A percentile compares a stretch with the other conserved stretches of the same genome.
These are phyloP conservation scores for Helicoverpa assulta DNA, from an alignment of 2,888 invertebrate genomes.

Conservation along the genomic window DNA sequence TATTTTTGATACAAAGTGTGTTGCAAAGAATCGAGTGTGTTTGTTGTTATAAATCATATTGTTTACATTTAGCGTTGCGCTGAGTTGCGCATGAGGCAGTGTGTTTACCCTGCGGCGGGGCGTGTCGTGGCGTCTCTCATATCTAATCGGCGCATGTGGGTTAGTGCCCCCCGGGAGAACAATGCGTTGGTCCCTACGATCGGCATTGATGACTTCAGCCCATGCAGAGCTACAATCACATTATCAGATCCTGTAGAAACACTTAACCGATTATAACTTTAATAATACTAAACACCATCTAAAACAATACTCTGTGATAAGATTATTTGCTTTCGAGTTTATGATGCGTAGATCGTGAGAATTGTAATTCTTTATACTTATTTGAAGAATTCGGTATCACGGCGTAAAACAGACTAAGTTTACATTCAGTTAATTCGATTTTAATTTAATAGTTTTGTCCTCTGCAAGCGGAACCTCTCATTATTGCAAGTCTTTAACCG, in stretches of 20 bases:
- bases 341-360: slow-evolving; percentile 21
- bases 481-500: slow-evolving; percentile 21
- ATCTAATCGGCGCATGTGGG: slow-evolving; percentile 88
- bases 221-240: slow-evolving; percentile 48
- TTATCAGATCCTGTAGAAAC: slow-evolving; percentile 52
- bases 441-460: slow-evolving; percentile 27
- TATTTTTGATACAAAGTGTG: slow-evolving; percentile 47
- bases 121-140: slow-evolving; percentile 73
- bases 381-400: slow-evolving; percentile 10
- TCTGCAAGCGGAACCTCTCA: slow-evolving; percentile 46
- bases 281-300: slow-evolving; percentile 22
- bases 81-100: slow-evolving; percentile 69
- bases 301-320: slow-evolving; percentile 31
- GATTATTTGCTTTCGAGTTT: slow-evolving; percentile 29
- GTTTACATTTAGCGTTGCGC: slow-evolving; percentile 69
- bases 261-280: slow-evolving; percentile 45
- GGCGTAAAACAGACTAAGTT: slow-evolving; percentile 22
- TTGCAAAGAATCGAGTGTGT: slow-evolving; percentile 50
- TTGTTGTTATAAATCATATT: slow-evolving; percentile 57
- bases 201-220: slow-evolving; percentile 54
- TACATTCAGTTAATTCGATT: slow-evolving; percentile 18
- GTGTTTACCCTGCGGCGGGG: slow-evolving; percentile 72
- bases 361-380: not conserved
- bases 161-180: slow-evolving; percentile 89
- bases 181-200: slow-evolving; percentile 87